phyloP scores from a whole-genome alignment of 2,888 invertebrate genomes.

The Iselma pallidipennis region DNA sequence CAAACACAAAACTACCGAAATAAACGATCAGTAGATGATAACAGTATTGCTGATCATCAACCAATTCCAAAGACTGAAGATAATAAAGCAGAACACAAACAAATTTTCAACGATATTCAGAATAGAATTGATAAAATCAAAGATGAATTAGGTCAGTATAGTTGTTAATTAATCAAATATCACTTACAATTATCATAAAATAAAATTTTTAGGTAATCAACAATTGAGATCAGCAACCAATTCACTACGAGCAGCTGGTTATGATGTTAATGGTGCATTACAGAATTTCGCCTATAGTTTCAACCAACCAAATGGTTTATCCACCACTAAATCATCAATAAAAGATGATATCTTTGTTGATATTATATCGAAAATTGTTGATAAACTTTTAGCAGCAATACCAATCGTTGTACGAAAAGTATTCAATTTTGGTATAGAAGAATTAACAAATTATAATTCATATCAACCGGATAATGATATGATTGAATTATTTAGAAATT shows the following conservation, averaged over 20 bases:
- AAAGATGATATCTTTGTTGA: conserved; percentile 40
- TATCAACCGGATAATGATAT: conserved; percentile 31
- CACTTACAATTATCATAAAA: not conserved
- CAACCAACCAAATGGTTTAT: not conserved
- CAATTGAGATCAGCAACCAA: not conserved
- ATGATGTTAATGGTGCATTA: conserved; percentile 2
- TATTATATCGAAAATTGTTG: conserved; percentile 46
- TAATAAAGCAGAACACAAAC: not conserved
- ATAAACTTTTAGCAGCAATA: conserved; percentile 43
- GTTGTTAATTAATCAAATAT: not conserved
- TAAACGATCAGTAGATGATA: conserved; percentile 14
- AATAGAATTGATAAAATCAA: conserved; percentile 38
- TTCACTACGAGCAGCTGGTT: not conserved
- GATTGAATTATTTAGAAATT: conserved; percentile 35
- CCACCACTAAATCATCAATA: conserved; percentile 17
- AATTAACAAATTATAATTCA: conserved; percentile 21
- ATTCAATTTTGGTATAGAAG: conserved; percentile 39
- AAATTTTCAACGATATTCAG: conserved; percentile 31
- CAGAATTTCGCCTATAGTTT: conserved; percentile 8
- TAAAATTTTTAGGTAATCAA: conserved; percentile 11
- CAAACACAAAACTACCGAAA: not conserved
- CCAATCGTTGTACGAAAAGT: conserved; percentile 43
- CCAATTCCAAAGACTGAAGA: not conserved
- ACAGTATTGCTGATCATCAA: conserved; percentile 2
- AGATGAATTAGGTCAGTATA: conserved; percentile 46